These are phyloP conservation scores for Phaetusa simplex DNA, from an alignment of 2,113 vertebrate genomes.

Conservation along the genomic window DNA sequence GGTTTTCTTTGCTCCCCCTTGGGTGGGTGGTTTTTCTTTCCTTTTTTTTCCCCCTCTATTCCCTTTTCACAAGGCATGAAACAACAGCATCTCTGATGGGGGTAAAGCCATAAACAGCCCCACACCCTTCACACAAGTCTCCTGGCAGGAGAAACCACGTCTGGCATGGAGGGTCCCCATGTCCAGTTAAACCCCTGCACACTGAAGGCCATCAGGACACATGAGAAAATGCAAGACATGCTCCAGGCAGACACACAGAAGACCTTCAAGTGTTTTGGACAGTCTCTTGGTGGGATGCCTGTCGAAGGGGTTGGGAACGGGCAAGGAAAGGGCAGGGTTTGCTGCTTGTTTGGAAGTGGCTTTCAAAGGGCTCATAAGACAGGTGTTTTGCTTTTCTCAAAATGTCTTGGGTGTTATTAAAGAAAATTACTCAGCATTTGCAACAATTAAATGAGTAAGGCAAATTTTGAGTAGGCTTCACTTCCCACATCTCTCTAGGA, in stretches of 20 bases:
- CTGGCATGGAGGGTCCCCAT: no score
- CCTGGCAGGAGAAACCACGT: background rate
- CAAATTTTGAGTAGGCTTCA: background rate
- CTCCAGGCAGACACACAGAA: background rate
- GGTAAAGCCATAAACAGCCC: background rate
- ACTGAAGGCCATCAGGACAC: background rate
- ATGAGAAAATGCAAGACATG: rapidly evolving
- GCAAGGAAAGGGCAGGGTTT: background rate
- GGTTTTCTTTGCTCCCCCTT: rapidly evolving
- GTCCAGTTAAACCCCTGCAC: background rate
- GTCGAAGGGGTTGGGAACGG: rapidly evolving
- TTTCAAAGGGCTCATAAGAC: background rate
- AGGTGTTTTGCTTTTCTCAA: background rate
- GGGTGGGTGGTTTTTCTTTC: background rate
- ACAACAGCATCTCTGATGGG: background rate
- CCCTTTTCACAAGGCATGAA: background rate
- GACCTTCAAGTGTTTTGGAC: background rate
- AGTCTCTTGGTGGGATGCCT: background rate
- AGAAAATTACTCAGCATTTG: background rate
- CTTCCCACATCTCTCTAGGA: background rate
- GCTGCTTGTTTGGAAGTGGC: background rate
- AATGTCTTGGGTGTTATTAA: background rate
- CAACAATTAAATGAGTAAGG: background rate
- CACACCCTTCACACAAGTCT: background rate
- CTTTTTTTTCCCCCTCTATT: background rate